Evolutionary conservation across 2,113 vertebrate species (phyloP), one percentile per base, ranked within the genome.

Genomic region (Gasterosteus nipponicus): DNA sequence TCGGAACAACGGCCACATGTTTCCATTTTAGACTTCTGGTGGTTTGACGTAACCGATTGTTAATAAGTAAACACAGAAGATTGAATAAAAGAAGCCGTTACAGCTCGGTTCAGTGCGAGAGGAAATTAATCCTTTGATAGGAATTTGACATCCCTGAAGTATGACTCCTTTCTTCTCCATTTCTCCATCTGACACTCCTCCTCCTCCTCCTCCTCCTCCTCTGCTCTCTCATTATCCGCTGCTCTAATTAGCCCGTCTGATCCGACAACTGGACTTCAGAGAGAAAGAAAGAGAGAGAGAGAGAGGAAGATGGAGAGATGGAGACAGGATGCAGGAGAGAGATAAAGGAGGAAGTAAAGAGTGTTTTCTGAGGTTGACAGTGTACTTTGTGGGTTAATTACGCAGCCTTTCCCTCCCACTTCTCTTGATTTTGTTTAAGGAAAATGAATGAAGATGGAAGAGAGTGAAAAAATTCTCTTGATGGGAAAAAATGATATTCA

Each of bases 231-330:
- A 89, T 90, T 91, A 89, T 67, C 69, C 29, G 81, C 76, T 10
- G 81, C 78, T 86, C 87, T 90, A 91, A 91, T 91, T 89, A 89
- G 86, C 76, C 73, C 19, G 49, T 89, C 84, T 87, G 85, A 90
- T 90, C 67, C 51, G 44, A 71, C 69, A 79, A 59, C 80, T 15
- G 90, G 89, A 88, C 90, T 89, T 91, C 89, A 90, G 89, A 90
- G 85, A 78, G 81, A 69, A 57, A 19, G 70, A 26, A n/a, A n/a
- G n/a, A n/a, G n/a, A n/a, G n/a, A 18, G 78, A 26, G 22, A 26
- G 78, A 70, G 62, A 66, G 74, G 71, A 65, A 86, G 89, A 89
- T 70, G 5, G 78, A 88, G 71, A 62, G 87, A 84, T 75, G 56
- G 73, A 84, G 72, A 69, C 70, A 57, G 60, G 67, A 38, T 1